phyloP scores from a whole-genome alignment of 2,113 vertebrate genomes.

The Scomber scombrus region DNA sequence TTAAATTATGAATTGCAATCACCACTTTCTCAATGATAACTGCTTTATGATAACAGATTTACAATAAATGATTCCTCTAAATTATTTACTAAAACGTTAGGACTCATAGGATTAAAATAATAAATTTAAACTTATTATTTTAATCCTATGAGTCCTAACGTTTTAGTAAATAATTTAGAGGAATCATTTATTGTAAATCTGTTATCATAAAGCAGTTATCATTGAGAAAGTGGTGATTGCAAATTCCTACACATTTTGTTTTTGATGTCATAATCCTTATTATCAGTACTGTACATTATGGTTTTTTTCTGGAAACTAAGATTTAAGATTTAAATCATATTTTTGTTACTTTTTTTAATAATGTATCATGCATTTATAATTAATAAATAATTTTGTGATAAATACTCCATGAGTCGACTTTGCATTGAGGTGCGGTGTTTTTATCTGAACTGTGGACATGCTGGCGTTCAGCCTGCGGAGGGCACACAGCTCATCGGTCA shows the following conservation, averaged over 20 bases:
- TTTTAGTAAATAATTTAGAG: neutral
- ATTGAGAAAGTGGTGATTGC: neutral
- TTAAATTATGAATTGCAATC: neutral
- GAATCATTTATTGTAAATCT: neutral
- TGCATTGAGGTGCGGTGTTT: too few relatives aligned
- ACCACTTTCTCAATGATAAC: neutral
- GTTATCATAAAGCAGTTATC: neutral
- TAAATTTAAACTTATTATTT: neutral
- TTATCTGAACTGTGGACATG: neutral
- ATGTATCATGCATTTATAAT: neutral
- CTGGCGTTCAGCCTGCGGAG: conserved; percentile 51
- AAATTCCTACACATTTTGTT: neutral
- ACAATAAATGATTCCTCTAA: neutral
- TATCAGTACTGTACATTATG: too few relatives aligned
- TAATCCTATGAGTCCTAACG: neutral
- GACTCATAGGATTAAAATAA: neutral
- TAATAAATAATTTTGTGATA: neutral
- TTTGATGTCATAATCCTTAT: neutral
- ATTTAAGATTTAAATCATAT: too few relatives aligned
- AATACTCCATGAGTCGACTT: neutral
- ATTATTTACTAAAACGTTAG: neutral
- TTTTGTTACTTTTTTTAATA: too few relatives aligned
- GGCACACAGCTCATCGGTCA: conserved; percentile 28
- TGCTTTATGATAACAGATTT: neutral
- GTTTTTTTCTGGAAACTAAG: too few relatives aligned